Evolutionary conservation across 2,888 invertebrate genomes (phyloP), one percentile per base, ranked within the genome.

Genomic region (Cepaea hortensis): DNA sequence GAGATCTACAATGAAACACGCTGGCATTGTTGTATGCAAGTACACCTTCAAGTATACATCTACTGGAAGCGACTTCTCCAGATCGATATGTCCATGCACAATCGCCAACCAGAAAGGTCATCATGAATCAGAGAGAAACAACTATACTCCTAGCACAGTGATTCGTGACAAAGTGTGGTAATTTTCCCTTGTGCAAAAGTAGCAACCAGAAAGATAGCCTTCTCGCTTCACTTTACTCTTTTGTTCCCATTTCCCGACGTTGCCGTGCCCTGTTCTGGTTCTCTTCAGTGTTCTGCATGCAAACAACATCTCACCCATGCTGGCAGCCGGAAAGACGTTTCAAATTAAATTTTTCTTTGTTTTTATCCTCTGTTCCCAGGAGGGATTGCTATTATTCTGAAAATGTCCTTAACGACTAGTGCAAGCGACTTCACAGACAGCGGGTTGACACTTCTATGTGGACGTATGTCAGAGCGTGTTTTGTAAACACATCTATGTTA

Each of bases 121-220:
- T n/a, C n/a, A n/a, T n/a, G n/a, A n/a, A n/a, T n/a, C n/a, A 15
- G 13, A 46, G 46, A 3, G 46, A 50, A 48, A 0, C 3, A 75
- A 75, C 75, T 18, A 75, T 4, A 50, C 46, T 75, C 48, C 75
- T 50, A 75, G 48, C 48, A 48, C 48, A 18, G 75, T 20, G 75
- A 75, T 75, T 75, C 75, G 75, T 75, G 75, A 75, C 75, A 75
- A 75, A 75, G 48, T 50, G 75, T 75, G 75, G 75, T 75, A 75
- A 75, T 75, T 75, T 75, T 5, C 75, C 75, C 48, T 48, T 48
- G 48, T 75, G 48, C 3, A 18, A 48, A 75, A 48, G 75, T 75
- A 6, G 48, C 18, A 75, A 15, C 15, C 46, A 9, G 20, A 18
- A 15, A 75, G 46, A 13, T 18, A 6, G n/a, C 48, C 6, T 11